Conservation (phyloP, 2,113 vertebrate genomes). For the Gambusia affinis region DNA sequence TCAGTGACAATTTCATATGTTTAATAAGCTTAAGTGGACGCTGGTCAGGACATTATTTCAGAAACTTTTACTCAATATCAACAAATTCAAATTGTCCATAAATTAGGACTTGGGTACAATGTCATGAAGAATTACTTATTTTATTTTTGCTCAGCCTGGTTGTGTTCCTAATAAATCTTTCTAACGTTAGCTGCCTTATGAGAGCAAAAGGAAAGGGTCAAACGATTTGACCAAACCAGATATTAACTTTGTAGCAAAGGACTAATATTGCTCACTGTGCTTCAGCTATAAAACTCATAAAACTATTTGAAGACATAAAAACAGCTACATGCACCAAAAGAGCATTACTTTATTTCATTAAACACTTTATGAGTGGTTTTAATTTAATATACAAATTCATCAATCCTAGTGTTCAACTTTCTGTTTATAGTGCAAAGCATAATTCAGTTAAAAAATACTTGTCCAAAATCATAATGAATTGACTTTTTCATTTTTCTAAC, state of each 20-base stretch:
- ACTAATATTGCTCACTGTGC: background rate
- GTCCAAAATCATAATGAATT: too few species aligned
- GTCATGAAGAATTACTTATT: background rate
- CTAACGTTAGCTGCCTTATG: background rate
- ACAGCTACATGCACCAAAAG: background rate
- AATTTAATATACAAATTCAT: conserved; percentile 1
- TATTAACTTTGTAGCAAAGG: background rate
- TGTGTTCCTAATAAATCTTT: conserved; percentile 2
- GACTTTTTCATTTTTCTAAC: too few species aligned
- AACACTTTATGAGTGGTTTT: background rate
- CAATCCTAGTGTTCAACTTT: background rate
- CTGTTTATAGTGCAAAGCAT: background rate
- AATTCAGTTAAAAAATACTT: too few species aligned
- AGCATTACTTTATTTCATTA: conserved; percentile 1
- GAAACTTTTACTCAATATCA: conserved; percentile 7
- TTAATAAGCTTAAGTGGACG: conserved; percentile 18
- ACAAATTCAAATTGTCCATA: background rate
- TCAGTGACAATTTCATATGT: conserved; percentile 7
- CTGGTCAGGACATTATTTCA: conserved; percentile 32
- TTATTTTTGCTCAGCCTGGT: background rate
- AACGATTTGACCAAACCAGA: background rate
- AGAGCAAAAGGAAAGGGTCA: background rate
- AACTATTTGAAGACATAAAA: background rate
- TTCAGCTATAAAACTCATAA: conserved; percentile 1
- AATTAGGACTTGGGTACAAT: background rate